Evolutionary conservation across 2,797 vertebrate genomes (phyloP), one percentile per base, ranked within the genome.

Genomic region (Leptatherina wallacei): DNA sequence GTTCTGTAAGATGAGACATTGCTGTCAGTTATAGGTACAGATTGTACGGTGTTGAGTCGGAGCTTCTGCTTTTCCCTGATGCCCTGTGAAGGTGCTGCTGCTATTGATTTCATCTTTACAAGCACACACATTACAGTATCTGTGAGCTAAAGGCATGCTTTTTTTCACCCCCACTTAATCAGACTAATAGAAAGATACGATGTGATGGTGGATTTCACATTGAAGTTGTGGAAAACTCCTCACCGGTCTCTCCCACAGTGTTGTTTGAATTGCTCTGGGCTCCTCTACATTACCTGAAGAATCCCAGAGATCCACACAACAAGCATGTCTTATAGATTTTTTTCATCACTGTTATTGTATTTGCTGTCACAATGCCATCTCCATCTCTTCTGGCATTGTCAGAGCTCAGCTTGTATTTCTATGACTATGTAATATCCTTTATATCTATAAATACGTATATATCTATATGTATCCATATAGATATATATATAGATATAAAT

Each of bases 51-150:
- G 11, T 77, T 86, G 84, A 86, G 84, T 59, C 35, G 51, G 62
- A 83, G 73, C 56, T 73, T 71, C n/a, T 61, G 77, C 73, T 72
- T 73, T 84, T 86, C 85, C 87, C 75, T 56, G 78, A 77, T 80
- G 78, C 80, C 80, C 83, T 69, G 82, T 82, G 87, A 89, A 84
- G 81, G 82, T 85, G 85, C 77, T 75, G 77, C 71, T 59, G 60
- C 78, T 85, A 82, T 86, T 86, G 89, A 90, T 88, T 89, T 84
- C 73, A 88, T 90, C 81, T 85, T 85, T 71, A 75, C 82, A 81
- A 83, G 71, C 73, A 33, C 79, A 83, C 78, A 83, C 82, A 69
- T 85, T 78, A 83, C 83, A 65, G 81, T 80, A 85, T 88, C 84
- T 83, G 69, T 72, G 76, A 79, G 89, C 83, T 86, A 71, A 87